Base-by-base conservation (phyloP, 35 echinoderm and acorn worm species). In the Apostichopus californicus region DNA sequence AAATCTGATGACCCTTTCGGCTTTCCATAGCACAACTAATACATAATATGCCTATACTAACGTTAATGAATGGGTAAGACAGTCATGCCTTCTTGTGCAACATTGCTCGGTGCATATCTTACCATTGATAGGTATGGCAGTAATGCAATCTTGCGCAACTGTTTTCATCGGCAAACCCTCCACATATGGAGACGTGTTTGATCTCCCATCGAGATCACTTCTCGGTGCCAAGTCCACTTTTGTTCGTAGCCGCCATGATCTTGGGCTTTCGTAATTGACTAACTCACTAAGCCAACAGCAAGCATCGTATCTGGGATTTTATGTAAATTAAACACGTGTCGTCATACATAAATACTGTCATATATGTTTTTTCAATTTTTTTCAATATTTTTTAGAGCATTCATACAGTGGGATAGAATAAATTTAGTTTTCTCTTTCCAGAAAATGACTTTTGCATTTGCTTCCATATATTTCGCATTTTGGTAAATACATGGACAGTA, bases 131-230 rank as follows among this genome's bases (percentile, higher is more conserved):
- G 86, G 64, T 14, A 89, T 89, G 21, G 15, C 46, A 23, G 86
- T 89, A 12, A 89, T 52, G 57, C 86, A 89, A 5, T 72, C 61
- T 20, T 89, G 86, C 0, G 64, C 5, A 12, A 89, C 86, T 14
- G 61, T 72, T 72, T 89, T 89, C 86, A 89, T 11, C 5, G 86
- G 86, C 52, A 89, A 46, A 21, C 86, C 86, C 24, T 89, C 86
- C 5, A 89, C 86, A 66, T 89, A 89, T 10, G 86, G 86, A 8
- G 86, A 89, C 0, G 61, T 66, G 52, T 89, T 89, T 4, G 64
- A 21, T 1, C 5, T 66, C 4, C 64, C 86, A 9, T 66, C 63
- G 52, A 89, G 86, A 55, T 89, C 86, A 17, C 7, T 64, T 54
- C 86, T 58, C 3, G 61, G 61, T 14, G 63, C 21, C 3, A 89